These are phyloP conservation scores for Nomada fucata DNA, from an alignment of 2,888 invertebrate genomes.

Conservation along the genomic window DNA sequence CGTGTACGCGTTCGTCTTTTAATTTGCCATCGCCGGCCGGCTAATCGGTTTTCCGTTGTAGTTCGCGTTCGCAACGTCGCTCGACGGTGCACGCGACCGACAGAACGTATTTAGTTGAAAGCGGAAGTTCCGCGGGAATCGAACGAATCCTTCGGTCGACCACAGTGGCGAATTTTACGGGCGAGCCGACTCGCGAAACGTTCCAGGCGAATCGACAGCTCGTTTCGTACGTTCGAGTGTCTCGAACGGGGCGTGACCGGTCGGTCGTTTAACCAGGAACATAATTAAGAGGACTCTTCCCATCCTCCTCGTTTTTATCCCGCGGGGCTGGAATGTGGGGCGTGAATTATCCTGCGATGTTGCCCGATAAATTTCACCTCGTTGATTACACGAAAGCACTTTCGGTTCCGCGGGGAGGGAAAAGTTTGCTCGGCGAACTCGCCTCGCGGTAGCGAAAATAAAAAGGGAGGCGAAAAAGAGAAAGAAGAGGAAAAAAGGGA, in stretches of 20 bases:
- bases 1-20: too few relatives aligned
- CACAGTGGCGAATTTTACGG: slow-evolving; percentile 36
- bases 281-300: slow-evolving; percentile 67
- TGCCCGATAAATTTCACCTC: slow-evolving; percentile 73
- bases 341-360: slow-evolving; percentile 70
- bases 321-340: slow-evolving; percentile 58
- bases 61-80: slow-evolving; percentile 10
- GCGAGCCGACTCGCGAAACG: slow-evolving; percentile 53
- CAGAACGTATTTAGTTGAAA: background rate
- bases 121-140: slow-evolving; percentile 36
- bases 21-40: too few relatives aligned
- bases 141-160: slow-evolving; percentile 50
- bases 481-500: background rate
- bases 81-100: background rate
- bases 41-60: background rate
- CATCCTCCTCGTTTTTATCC: slow-evolving; percentile 56
- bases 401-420: slow-evolving; percentile 21
- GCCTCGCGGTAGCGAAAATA: slow-evolving; percentile 6
- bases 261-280: slow-evolving; percentile 71
- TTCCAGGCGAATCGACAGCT: slow-evolving; percentile 55
- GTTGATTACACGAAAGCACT: slow-evolving; percentile 65
- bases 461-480: background rate
- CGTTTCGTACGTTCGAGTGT: slow-evolving; percentile 43
- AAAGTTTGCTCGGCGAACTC: slow-evolving; percentile 43
- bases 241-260: slow-evolving; percentile 64